Conservation (phyloP, 2,888 invertebrate genomes). For the Apamea anceps region DNA sequence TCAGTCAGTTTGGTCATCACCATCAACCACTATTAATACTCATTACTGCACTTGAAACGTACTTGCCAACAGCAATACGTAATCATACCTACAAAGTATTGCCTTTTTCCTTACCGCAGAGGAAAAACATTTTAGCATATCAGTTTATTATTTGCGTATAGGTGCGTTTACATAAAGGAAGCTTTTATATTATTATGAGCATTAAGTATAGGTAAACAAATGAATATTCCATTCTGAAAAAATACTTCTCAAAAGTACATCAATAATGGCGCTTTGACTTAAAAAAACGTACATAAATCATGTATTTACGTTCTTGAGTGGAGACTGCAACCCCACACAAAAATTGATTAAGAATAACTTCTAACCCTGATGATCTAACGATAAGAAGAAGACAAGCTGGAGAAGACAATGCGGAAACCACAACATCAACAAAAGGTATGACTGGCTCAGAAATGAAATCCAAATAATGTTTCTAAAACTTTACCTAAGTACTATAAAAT, state of each 20-base stretch:
- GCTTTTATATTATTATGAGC: slow-evolving; percentile 2
- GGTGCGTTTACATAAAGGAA: not conserved
- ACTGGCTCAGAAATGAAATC: not conserved
- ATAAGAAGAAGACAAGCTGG: not conserved
- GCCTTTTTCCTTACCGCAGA: slow-evolving; percentile 17
- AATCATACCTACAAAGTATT: slow-evolving; percentile 10
- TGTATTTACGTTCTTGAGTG: not conserved
- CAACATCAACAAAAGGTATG: not conserved
- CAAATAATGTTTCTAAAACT: not conserved
- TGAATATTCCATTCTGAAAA: slow-evolving; percentile 10
- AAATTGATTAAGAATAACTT: not conserved
- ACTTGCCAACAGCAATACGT: slow-evolving; percentile 38
- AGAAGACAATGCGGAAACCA: not conserved
- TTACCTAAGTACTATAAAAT: not conserved
- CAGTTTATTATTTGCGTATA: slow-evolving; percentile 2
- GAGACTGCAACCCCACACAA: not conserved
- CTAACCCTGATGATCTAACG: not conserved
- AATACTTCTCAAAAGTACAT: no score
- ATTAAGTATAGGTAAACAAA: slow-evolving; percentile 4
- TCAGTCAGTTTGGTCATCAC: slow-evolving; percentile 24
- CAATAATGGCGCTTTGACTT: not conserved
- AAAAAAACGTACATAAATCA: not conserved
- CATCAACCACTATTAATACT: slow-evolving; percentile 34
- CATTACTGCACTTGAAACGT: slow-evolving; percentile 41
- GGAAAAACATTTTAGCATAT: slow-evolving; percentile 30